These are phyloP conservation scores for Lissonota sp. DNA, from an alignment of 2,888 invertebrate genomes.

Conservation along the genomic window DNA sequence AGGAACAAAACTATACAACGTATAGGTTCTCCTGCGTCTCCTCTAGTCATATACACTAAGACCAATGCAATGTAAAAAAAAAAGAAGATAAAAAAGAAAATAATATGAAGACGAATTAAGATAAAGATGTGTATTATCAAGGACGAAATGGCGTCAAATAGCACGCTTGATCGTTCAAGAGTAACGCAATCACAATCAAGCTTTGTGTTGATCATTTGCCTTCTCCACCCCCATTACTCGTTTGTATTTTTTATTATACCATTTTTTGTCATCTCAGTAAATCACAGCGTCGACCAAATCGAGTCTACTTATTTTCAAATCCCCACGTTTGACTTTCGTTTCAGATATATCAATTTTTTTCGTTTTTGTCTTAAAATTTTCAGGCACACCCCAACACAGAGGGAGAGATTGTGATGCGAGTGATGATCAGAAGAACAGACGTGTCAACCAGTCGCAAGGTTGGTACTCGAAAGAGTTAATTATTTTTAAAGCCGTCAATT, in stretches of 20 bases:
- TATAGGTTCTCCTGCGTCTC: conserved; percentile 53
- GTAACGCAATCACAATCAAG: conserved; percentile 56
- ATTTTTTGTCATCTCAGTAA: conserved; percentile 46
- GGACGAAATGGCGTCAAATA: conserved; percentile 15
- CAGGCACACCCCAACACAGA: too few species aligned
- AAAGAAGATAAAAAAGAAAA: conserved; percentile 28
- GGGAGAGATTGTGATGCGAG: too few species aligned
- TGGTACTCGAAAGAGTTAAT: too few species aligned
- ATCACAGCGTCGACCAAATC: conserved; percentile 54
- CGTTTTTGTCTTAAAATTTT: too few species aligned
- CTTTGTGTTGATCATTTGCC: conserved; percentile 51
- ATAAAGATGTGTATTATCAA: conserved; percentile 34
- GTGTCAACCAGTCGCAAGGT: too few species aligned
- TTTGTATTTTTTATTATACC: conserved; percentile 57
- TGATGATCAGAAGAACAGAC: too few species aligned
- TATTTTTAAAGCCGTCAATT: too few species aligned
- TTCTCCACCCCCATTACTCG: not conserved
- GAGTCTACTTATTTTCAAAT: conserved; percentile 18
- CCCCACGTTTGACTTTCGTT: not conserved
- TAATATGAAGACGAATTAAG: conserved; percentile 15
- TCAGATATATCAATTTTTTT: not conserved
- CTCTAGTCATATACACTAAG: conserved; percentile 63
- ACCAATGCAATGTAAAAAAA: conserved; percentile 63
- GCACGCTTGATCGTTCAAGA: conserved; percentile 39
- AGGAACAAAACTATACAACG: conserved; percentile 33